These are phyloP conservation scores for Castor canadensis DNA, from an alignment of 2,113 vertebrate genomes.

Conservation along the genomic window DNA sequence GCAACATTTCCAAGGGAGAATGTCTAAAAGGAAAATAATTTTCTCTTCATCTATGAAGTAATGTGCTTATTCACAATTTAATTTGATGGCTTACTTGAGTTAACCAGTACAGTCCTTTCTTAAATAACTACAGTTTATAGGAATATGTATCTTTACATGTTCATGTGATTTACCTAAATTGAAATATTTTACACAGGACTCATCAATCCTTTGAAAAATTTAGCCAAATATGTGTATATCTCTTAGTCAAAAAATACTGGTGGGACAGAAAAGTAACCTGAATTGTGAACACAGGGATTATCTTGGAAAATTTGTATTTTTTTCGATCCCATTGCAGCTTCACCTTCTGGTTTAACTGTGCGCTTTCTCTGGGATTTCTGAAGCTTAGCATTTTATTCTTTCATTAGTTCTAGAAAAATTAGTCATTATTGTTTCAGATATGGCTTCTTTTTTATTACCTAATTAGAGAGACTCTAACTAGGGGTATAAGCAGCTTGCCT, in stretches of 20 bases:
- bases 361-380: not conserved
- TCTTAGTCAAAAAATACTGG: not conserved
- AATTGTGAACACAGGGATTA: not conserved
- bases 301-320: not conserved
- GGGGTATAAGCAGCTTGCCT: accelerated
- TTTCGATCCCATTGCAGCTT: not conserved
- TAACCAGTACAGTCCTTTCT: not conserved
- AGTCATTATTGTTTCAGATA: not conserved
- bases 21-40: not conserved
- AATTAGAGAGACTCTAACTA: not conserved
- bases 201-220: not conserved
- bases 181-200: not conserved
- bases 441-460: not conserved
- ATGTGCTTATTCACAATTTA: not conserved
- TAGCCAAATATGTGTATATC: not conserved
- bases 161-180: not conserved
- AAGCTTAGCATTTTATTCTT: not conserved
- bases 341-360: not conserved
- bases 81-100: not conserved
- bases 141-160: not conserved
- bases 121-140: not conserved
- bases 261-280: not conserved
- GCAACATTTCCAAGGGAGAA: not conserved
- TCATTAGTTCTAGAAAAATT: not conserved
- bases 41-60: not conserved